These are phyloP conservation scores for Cynopterus sphinx DNA, from an alignment of 2,797 vertebrate species.

Conservation along the genomic window DNA sequence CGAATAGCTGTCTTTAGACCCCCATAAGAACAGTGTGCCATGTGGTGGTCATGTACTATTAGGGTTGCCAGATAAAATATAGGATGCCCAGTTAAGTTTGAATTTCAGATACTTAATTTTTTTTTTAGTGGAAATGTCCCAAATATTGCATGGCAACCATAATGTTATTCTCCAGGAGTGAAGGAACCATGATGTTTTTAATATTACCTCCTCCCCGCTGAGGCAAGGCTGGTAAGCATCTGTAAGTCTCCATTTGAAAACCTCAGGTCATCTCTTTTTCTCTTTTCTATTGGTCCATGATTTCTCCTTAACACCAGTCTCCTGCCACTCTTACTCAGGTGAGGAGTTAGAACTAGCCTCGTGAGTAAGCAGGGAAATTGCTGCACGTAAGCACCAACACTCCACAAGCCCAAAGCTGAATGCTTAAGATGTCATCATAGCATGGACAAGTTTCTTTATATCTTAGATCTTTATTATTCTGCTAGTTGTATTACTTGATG, in stretches of 20 bases:
- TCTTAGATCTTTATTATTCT: neutral
- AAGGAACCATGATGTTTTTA: neutral
- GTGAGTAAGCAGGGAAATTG: neutral
- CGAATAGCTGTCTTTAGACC: slow-evolving; percentile 65
- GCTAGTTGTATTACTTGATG: neutral
- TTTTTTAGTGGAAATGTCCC: neutral
- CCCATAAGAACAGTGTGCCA: neutral
- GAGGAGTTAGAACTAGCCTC: neutral
- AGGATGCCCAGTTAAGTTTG: neutral
- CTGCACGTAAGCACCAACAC: neutral
- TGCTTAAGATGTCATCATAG: neutral
- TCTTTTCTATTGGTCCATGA: neutral
- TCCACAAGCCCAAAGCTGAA: neutral
- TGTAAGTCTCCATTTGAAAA: neutral
- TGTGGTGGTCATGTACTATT: neutral
- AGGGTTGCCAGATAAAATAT: neutral
- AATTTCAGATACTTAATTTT: neutral
- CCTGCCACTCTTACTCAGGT: neutral
- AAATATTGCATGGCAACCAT: neutral
- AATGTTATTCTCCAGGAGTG: neutral
- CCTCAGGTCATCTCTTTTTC: neutral
- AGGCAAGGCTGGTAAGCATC: neutral
- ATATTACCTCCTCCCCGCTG: neutral
- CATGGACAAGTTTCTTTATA: neutral
- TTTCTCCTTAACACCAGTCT: neutral